phyloP scores from a whole-genome alignment of 2,797 vertebrate species.

The Rhinophrynus dorsalis region DNA sequence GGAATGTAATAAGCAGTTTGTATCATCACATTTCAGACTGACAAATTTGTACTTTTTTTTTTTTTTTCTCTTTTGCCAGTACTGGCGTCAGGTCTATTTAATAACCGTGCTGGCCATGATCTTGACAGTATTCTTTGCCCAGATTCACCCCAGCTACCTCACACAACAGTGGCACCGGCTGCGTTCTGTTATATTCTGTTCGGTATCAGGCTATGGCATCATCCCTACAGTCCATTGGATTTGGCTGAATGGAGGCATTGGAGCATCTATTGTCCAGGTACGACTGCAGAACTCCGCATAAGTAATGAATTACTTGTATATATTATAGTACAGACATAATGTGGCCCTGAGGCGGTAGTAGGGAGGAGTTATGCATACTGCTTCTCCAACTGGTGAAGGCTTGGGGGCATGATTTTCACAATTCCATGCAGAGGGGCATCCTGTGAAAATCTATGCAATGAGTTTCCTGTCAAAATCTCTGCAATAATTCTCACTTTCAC shows the following conservation, averaged over 20 bases:
- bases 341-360: too few relatives aligned
- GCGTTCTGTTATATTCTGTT: conserved; percentile 88
- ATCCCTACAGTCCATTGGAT: conserved; percentile 92
- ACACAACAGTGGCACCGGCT: conserved; percentile 89
- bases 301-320: too few relatives aligned
- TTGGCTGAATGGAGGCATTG: conserved; percentile 85
- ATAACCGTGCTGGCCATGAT: conserved; percentile 92
- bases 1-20: too few relatives aligned
- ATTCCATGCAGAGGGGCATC: too few relatives aligned
- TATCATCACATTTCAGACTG: not conserved
- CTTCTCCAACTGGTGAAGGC: too few relatives aligned
- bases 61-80: conserved; percentile 67
- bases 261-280: conserved; percentile 88
- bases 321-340: too few relatives aligned
- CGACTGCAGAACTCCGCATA: too few relatives aligned
- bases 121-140: conserved; percentile 90
- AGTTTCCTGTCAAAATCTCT: too few relatives aligned
- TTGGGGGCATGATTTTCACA: too few relatives aligned
- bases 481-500: too few relatives aligned
- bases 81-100: conserved; percentile 94
- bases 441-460: too few relatives aligned
- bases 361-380: too few relatives aligned
- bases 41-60: not conserved
- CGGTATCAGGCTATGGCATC: conserved; percentile 84
- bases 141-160: conserved; percentile 93